A percentile compares a stretch with the other conserved stretches of the same genome.
phyloP scores from a whole-genome alignment of 1,140 invertebrate genomes.

The Drosophila tristis region DNA sequence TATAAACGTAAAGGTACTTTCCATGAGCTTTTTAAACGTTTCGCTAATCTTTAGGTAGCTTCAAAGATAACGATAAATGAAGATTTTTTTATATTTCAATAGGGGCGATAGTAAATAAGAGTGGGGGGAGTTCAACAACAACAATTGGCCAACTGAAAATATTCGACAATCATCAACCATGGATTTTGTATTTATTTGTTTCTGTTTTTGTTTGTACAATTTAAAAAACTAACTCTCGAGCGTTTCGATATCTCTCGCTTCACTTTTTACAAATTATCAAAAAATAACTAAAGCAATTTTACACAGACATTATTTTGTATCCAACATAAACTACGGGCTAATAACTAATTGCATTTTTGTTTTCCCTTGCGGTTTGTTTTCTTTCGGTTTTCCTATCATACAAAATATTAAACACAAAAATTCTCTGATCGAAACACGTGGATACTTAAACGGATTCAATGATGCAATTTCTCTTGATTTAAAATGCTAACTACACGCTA shows the following conservation, averaged over 20 bases:
- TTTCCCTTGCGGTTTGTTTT: conserved; percentile 5
- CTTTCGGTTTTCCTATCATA: conserved; percentile 11
- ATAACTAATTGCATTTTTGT: conserved; percentile 60
- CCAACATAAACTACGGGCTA: conserved; percentile 56
- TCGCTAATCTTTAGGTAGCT: too few relatives aligned
- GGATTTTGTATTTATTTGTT: conserved; percentile 19
- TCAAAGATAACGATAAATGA: too few relatives aligned
- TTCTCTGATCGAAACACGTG: conserved; percentile 23
- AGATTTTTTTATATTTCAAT: too few relatives aligned
- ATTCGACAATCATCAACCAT: conserved; percentile 39
- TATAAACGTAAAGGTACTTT: too few relatives aligned
- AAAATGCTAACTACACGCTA: conserved; percentile 41
- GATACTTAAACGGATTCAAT: conserved; percentile 21
- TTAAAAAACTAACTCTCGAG: conserved; percentile 66
- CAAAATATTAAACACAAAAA: conserved; percentile 34
- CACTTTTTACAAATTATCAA: conserved; percentile 72
- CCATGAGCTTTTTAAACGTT: too few relatives aligned
- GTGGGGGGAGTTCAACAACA: conserved; percentile 36
- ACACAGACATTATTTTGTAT: conserved; percentile 42
- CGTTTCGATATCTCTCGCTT: conserved; percentile 30
- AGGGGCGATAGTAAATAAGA: too few relatives aligned
- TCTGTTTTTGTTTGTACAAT: conserved; percentile 47
- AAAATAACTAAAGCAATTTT: conserved; percentile 71
- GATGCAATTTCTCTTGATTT: conserved; percentile 9
- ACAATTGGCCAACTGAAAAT: conserved; percentile 29